Base-by-base conservation (phyloP, 2,888 invertebrate species). In the Hypercompe scribonia region DNA sequence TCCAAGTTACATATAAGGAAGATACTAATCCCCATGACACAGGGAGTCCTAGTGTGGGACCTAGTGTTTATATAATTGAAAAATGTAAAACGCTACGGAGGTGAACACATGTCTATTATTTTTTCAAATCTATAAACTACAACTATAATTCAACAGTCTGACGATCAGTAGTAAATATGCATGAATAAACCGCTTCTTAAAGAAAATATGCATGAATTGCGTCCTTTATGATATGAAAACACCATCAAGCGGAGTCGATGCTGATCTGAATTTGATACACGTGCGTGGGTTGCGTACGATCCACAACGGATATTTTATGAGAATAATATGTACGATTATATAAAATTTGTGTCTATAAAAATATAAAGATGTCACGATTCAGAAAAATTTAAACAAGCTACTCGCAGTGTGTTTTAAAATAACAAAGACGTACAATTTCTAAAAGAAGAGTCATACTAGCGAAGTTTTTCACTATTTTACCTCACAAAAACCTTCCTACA, bases 181-280 rank as follows among this genome's bases (percentile, higher is more conserved):
- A n/a, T n/a, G n/a, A n/a, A n/a, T 54, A 54, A 54, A n/a, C 50
- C 10, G n/a, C n/a, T 1, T 54, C 10, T 54, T 54, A 54, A 54
- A 54, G 50, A 54, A 74, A 75, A 79, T 78, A 82, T 75, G 74
- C 75, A 78, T 75, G 74, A 85, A 75, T 76, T 46, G 46, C 73
- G 77, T 81, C 73, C 70, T 80, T 75, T 80, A 83, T 86, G 90
- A 89, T 90, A 93, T 93, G 92, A 93, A 92, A 93, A 90, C 86
- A 89, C 93, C 92, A 92, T 93, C 92, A 93, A 84, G 87, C 76
- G 86, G 88, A 88, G 83, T 84, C 84, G 76, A 73, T 73, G 88
- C 88, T 91, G 92, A 93, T 93, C 88, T 89, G 89, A 92, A 93
- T 93, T 93, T 92, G 81, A 93, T 93, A 87, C 90, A 91, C 91